These are phyloP conservation scores for Tauraco hartlaubi DNA, from an alignment of 2,797 vertebrate genomes.

Conservation along the genomic window DNA sequence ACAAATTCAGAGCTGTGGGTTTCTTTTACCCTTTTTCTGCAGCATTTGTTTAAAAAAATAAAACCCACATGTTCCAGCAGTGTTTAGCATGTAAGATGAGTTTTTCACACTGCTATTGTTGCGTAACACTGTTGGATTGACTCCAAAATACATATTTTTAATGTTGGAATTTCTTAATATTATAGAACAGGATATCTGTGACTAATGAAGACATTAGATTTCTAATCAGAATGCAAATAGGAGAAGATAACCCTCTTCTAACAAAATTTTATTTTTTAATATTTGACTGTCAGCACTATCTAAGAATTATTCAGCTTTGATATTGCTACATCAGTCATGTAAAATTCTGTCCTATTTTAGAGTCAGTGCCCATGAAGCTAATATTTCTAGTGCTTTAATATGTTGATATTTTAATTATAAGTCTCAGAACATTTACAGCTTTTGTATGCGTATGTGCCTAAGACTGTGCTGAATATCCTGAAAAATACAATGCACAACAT, in stretches of 20 bases:
- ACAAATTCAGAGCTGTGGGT: slow-evolving; percentile 2
- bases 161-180: not conserved
- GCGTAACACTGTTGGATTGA: not conserved
- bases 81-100: not conserved
- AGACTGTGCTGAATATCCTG: not conserved
- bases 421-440: not conserved
- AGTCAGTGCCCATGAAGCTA: not conserved
- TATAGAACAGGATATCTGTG: not conserved
- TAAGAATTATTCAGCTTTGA: slow-evolving; percentile 45
- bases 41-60: not conserved
- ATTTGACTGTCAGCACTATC: not conserved
- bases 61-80: not conserved
- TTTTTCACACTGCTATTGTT: not conserved
- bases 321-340: slow-evolving; percentile 5
- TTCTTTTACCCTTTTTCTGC: not conserved
- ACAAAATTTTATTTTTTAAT: slow-evolving; percentile 26
- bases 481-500: not conserved
- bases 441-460: not conserved
- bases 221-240: slow-evolving; percentile 38
- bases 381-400: not conserved
- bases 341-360: slow-evolving; percentile 29
- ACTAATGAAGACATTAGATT: slow-evolving; percentile 31
- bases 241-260: not conserved
- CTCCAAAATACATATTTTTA: not conserved
- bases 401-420: slow-evolving; percentile 41